A percentile compares a stretch with the other conserved stretches of the same genome.
Conservation (phyloP, 2,797 vertebrate species). For the Artibeus jamaicensis region DNA sequence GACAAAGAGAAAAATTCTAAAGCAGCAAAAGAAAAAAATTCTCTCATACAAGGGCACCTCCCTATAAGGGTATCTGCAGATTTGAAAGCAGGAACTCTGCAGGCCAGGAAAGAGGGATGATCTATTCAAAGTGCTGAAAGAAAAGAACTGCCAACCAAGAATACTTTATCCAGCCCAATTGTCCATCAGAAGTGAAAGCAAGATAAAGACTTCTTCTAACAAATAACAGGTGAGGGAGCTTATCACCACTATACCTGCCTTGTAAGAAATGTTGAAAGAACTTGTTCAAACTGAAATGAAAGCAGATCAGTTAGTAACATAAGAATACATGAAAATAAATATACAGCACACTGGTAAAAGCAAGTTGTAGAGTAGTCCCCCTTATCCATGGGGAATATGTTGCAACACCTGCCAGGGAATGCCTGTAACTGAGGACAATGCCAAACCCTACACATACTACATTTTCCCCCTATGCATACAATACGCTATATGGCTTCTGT, state of each 20-base stretch:
- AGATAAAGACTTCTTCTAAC: background rate
- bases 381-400: background rate
- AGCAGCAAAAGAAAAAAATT: background rate
- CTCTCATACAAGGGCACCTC: background rate
- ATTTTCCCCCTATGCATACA: too few relatives aligned
- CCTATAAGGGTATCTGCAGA: background rate
- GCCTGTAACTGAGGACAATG: background rate
- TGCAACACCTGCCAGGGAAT: background rate
- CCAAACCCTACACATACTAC: background rate
- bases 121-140: background rate
- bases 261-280: background rate
- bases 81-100: background rate
- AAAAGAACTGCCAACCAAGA: background rate
- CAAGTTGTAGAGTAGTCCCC: background rate
- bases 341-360: background rate
- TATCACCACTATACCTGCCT: background rate
- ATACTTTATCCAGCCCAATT: background rate
- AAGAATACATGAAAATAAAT: background rate
- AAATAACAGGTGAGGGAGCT: background rate
- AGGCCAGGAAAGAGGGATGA: background rate
- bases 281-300: background rate
- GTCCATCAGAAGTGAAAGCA: background rate
- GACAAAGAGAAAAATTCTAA: background rate
- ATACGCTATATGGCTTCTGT: background rate
- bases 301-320: background rate